phyloP scores from a whole-genome alignment of 2,888 invertebrate species.

The Ochropacha duplaris region DNA sequence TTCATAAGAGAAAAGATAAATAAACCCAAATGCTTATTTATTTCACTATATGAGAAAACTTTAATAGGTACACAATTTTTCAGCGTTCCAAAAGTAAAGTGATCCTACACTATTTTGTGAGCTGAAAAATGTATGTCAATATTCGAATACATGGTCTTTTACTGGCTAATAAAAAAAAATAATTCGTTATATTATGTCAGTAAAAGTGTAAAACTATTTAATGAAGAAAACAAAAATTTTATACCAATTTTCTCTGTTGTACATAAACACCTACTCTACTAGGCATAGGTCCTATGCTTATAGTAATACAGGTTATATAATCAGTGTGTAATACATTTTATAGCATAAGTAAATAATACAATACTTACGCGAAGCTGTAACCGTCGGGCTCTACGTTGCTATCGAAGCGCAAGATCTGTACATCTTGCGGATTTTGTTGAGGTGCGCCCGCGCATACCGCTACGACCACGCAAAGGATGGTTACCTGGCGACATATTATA shows the following conservation, averaged over 20 bases:
- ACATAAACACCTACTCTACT: background rate
- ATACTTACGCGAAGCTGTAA: slow-evolving; percentile 85
- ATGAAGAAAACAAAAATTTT: background rate
- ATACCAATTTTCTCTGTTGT: background rate
- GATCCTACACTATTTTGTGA: too few species aligned
- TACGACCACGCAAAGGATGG: slow-evolving; percentile 56
- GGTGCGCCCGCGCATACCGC: slow-evolving; percentile 64
- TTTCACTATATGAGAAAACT: too few species aligned
- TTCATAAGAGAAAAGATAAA: background rate
- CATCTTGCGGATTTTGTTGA: slow-evolving; percentile 69
- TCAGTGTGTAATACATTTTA: background rate
- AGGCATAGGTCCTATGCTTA: background rate
- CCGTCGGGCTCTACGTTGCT: slow-evolving; percentile 85
- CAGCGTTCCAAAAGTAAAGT: too few species aligned
- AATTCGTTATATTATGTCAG: too few species aligned
- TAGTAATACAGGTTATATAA: background rate
- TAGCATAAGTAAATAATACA: slow-evolving; percentile 1
- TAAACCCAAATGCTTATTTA: background rate
- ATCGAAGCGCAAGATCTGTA: slow-evolving; percentile 83
- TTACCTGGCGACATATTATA: slow-evolving; percentile 44
- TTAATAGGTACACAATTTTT: too few species aligned
- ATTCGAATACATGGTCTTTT: too few species aligned
- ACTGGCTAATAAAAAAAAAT: too few species aligned
- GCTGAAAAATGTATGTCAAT: too few species aligned
- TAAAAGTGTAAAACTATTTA: too few species aligned